phyloP scores from a whole-genome alignment of 2,888 invertebrate species.

The Physocephala rufipes region DNA sequence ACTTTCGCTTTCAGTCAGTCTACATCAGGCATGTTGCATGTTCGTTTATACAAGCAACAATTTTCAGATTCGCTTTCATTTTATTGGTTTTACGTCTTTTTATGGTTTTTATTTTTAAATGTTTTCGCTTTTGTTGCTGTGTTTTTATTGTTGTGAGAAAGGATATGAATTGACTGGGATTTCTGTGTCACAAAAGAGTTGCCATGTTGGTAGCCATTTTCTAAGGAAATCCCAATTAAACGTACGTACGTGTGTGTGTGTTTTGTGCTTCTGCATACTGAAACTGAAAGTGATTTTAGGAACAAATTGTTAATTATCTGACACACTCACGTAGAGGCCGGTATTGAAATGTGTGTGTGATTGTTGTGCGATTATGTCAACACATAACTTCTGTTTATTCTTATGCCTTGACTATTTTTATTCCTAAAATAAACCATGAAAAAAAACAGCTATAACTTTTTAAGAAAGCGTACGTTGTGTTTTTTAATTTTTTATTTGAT shows the following conservation, averaged over 20 bases:
- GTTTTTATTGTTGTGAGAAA: background rate
- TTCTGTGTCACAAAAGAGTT: constrained; percentile 2
- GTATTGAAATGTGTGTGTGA: no score
- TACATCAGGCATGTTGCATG: constrained; percentile 15
- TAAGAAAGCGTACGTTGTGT: no score
- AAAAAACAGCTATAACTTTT: no score
- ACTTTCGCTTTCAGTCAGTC: no score
- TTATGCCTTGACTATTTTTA: no score
- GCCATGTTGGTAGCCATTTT: constrained; percentile 12
- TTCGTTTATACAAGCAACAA: background rate
- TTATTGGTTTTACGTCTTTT: background rate
- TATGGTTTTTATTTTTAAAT: background rate
- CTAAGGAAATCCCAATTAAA: constrained; percentile 23
- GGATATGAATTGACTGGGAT: background rate
- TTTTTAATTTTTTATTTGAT: no score
- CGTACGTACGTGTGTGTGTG: background rate
- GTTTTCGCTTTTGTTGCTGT: constrained; percentile 3
- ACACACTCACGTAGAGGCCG: no score
- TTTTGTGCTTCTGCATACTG: background rate
- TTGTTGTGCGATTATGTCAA: no score
- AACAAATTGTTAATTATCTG: no score
- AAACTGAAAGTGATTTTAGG: no score
- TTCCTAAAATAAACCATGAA: no score
- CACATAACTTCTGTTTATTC: no score
- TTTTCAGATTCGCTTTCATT: constrained; percentile 25